Evolutionary conservation across 1,140 invertebrate genomes (phyloP), one percentile per base, ranked within the genome.

Genomic region (Heliothis virescens): DNA sequence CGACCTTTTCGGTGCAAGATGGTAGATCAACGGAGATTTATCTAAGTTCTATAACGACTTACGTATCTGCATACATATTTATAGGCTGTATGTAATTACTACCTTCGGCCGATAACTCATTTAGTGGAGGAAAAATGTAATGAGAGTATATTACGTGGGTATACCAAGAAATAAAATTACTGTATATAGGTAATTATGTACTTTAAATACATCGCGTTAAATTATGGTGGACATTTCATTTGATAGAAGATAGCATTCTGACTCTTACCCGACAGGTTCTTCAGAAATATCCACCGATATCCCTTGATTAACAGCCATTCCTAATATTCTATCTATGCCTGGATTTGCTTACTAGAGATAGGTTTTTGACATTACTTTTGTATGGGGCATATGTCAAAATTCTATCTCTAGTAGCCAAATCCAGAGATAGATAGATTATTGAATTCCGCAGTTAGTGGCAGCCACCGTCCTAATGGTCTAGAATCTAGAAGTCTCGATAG

Each of bases 21-120:
- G 74, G 53, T 83, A 83, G 81, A 85, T 81, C 75, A 80, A 76
- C 18, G 53, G 65, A 84, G 86, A 85, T 86, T 87, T 85, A 79
- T 81, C 67, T 71, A 76, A 78, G 75, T 78, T 69, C 75, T 78
- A 78, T 69, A 78, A 78, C 75, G 62, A 78, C 63, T 57, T 67
- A 57, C 15, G n/a, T 69, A 65, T 76, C n/a, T 57, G 10, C 52
- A 57, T 63, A 76, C 26, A 55, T 76, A 69, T 69, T 29, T 74
- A 65, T 76, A 69, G 63, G 75, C 50, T 57, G 62, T 34, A 67
- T 57, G 48, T 78, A 78, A 69, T 78, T 57, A 63, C 50, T 69
- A 78, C 75, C 75, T 78, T 67, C 57, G 63, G 16, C 26, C 75
- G 52, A 78, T 78, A 78, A 78, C 75, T 78, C 75, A 78, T 69